Conservation (phyloP, 2,888 invertebrate genomes). For the Melanargia galathea region DNA sequence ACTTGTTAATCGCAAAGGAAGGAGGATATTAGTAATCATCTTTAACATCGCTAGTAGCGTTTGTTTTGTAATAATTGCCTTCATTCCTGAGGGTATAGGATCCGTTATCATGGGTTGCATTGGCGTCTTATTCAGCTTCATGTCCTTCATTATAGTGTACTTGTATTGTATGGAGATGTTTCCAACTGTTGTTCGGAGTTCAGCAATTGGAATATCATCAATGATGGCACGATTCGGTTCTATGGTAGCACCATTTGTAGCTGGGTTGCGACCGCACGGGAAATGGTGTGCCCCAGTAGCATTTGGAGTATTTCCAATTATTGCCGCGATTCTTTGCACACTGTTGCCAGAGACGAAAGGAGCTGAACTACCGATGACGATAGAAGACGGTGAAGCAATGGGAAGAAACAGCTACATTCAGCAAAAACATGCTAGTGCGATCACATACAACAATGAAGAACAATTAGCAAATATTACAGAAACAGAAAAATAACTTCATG, state of each 20-base stretch:
- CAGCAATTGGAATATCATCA: conserved; percentile 91
- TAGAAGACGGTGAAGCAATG: conserved; percentile 86
- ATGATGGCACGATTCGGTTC: conserved; percentile 93
- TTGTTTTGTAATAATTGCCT: conserved; percentile 83
- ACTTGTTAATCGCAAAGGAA: conserved; percentile 84
- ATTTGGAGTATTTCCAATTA: conserved; percentile 86
- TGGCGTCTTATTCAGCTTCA: conserved; percentile 89
- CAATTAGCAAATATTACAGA: conserved; percentile 1
- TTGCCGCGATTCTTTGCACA: conserved; percentile 84
- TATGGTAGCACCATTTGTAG: conserved; percentile 91
- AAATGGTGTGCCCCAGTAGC: conserved; percentile 87
- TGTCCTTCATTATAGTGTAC: conserved; percentile 86
- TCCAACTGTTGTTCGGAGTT: conserved; percentile 92
- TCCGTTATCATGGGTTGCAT: conserved; percentile 85
- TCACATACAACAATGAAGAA: conserved; percentile 54
- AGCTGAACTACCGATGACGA: conserved; percentile 87
- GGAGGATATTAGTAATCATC: conserved; percentile 83
- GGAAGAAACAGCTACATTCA: neutral
- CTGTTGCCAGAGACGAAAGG: conserved; percentile 90
- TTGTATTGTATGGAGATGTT: conserved; percentile 86
- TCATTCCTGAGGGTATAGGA: conserved; percentile 69
- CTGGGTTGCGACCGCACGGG: conserved; percentile 78
- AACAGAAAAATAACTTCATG: neutral
- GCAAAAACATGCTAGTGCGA: neutral
- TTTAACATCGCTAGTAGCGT: conserved; percentile 82